Percentiles rank a stretch among this genome's conserved stretches.
phyloP scores from a whole-genome alignment of 2,797 vertebrate genomes.

The Megaceryle alcyon region DNA sequence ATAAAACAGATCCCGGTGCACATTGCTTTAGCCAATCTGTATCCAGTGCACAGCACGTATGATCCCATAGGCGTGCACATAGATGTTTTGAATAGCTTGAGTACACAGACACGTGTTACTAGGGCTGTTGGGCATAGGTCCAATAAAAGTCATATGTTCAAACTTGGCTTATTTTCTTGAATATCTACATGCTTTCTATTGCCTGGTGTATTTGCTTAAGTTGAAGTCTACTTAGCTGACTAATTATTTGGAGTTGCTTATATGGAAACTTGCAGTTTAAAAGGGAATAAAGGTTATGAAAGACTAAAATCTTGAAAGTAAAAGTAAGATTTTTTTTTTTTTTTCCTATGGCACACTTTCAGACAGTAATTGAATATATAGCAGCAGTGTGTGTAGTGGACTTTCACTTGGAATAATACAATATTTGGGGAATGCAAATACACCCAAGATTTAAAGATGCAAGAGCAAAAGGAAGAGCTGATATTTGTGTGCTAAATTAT shows the following conservation, averaged over 20 bases:
- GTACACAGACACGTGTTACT: background rate
- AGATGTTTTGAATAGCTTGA: background rate
- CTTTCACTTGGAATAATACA: background rate
- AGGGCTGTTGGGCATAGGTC: background rate
- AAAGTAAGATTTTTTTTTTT: background rate
- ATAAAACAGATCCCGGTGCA: background rate
- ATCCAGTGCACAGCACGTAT: accelerated
- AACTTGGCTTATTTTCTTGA: background rate
- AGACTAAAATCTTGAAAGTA: background rate
- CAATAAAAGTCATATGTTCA: background rate
- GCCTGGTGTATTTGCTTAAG: background rate
- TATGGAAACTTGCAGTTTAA: background rate
- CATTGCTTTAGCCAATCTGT: background rate
- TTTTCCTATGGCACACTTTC: background rate
- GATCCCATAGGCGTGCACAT: no score
- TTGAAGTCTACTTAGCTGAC: background rate
- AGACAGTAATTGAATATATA: background rate
- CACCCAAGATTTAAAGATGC: background rate
- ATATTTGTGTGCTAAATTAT: accelerated
- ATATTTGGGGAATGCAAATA: background rate
- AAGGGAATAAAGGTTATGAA: background rate
- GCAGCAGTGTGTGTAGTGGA: background rate
- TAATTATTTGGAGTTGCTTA: background rate
- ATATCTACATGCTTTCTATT: accelerated
- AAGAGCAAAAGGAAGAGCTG: background rate